These are phyloP conservation scores for Pituophis catenifer DNA, from an alignment of 2,113 vertebrate genomes.

Conservation along the genomic window DNA sequence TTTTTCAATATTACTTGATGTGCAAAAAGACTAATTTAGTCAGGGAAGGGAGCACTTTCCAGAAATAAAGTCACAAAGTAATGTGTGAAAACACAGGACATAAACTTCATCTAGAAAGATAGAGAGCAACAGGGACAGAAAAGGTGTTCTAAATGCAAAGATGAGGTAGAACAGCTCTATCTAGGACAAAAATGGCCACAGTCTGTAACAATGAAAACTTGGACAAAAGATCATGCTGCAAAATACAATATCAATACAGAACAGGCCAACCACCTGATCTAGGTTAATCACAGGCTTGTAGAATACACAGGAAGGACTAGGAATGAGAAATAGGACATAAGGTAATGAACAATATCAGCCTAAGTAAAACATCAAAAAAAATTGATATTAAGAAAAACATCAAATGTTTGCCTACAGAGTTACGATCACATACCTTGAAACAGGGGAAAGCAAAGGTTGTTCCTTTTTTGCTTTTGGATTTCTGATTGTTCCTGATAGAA, in stretches of 20 bases:
- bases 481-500: constrained; percentile 26
- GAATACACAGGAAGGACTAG: constrained; percentile 12
- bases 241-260: constrained; percentile 1
- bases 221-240: not conserved
- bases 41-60: not conserved
- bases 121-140: not conserved
- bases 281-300: not conserved
- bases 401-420: constrained; percentile 18
- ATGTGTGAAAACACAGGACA: constrained; percentile 17
- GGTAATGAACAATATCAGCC: not conserved
- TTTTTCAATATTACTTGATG: not conserved
- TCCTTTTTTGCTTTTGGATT: not conserved
- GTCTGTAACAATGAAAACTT: constrained; percentile 20
- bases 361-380: constrained; percentile 18
- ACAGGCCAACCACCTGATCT: constrained; percentile 3
- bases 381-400: not conserved
- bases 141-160: constrained; percentile 27
- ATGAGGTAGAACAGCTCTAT: constrained; percentile 19
- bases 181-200: constrained; percentile 21
- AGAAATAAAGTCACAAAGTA: constrained; percentile 31
- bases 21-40: constrained; percentile 23
- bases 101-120: constrained; percentile 11
- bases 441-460: constrained; percentile 1
- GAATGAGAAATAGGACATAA: constrained; percentile 5
- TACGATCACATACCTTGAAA: constrained; percentile 1